Percentiles rank a stretch among this genome's conserved stretches.
These are phyloP conservation scores for Phymanthus crucifer DNA, from an alignment of 92 coral and sea anemone genomes.

Conservation along the genomic window DNA sequence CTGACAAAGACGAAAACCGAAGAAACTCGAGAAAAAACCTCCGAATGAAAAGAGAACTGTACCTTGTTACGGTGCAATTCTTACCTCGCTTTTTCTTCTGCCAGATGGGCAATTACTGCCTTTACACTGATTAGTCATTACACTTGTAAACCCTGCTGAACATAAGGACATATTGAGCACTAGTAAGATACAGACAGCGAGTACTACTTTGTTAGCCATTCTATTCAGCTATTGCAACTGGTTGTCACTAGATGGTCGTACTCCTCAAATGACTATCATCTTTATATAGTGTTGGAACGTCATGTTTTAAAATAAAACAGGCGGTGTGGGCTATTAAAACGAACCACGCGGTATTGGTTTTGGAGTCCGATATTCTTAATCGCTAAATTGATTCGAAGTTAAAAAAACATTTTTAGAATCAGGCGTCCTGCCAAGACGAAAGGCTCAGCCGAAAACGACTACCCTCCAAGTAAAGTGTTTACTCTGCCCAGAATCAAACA, in stretches of 20 bases:
- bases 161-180: not conserved
- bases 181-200: not conserved
- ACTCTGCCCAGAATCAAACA: not conserved
- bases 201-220: slow-evolving; percentile 1
- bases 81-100: not conserved
- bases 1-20: too few relatives aligned
- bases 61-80: not conserved
- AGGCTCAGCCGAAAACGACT: not conserved
- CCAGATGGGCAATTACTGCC: not conserved
- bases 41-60: too few relatives aligned
- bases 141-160: not conserved
- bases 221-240: not conserved
- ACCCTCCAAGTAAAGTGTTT: not conserved
- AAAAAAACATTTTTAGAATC: not conserved
- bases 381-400: not conserved
- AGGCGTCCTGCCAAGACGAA: not conserved
- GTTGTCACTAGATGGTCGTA: not conserved
- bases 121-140: not conserved
- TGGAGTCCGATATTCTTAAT: not conserved
- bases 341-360: too few relatives aligned
- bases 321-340: too few relatives aligned
- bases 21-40: too few relatives aligned
- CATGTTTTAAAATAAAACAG: not conserved
- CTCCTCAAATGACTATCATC: not conserved
- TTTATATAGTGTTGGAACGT: not conserved